Evolutionary conservation across 2,797 vertebrate genomes (phyloP), one percentile per base, ranked within the genome.

Genomic region (Paratrypauchen microcephalus): DNA sequence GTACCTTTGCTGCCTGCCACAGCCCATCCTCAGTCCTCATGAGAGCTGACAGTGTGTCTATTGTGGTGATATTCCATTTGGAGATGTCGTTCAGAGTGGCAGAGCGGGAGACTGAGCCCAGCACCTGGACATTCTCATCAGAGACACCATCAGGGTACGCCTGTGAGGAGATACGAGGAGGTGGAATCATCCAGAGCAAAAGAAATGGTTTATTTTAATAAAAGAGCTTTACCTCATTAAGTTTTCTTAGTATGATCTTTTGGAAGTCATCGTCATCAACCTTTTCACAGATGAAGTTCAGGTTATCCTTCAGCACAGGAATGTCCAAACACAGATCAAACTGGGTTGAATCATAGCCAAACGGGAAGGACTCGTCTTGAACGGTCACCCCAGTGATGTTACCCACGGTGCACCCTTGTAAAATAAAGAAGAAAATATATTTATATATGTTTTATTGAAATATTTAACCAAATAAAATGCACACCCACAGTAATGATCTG

Each of bases 281-380:
- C 74, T 90, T 92, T 32, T 82, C 71, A 11, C 86, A 78, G 66
- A 92, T 72, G 2, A 81, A 56, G 59, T 83, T 66, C 41, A 92
- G 72, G 75, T 90, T 92, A 4, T 88, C 81, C 58, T 52, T 83
- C 47, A 91, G 77, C 36, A 89, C 16, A 0, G 66, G 30, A 39
- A 67, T 0, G 19, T 87, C 81, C 79, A 93, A 75, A 60, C 91
- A 92, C 32, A 81, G 69, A 47, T 90, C 74, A 69, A 93, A 91
- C 48, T 92, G 89, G 0, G 11, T 48, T 12, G 5, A 0, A 19
- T 87, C 84, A 32, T 90, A 92, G 56, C 83, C 87, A 1, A 91
- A 73, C 5, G 91, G 91, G 79, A 93, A 92, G n/a, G 87, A n/a
- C n/a, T n/a, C 32, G 0, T 90, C 82, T 1, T 30, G 70, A 0